Conservation (phyloP, 2,888 invertebrate genomes). For the Coenonympha glycerion region DNA sequence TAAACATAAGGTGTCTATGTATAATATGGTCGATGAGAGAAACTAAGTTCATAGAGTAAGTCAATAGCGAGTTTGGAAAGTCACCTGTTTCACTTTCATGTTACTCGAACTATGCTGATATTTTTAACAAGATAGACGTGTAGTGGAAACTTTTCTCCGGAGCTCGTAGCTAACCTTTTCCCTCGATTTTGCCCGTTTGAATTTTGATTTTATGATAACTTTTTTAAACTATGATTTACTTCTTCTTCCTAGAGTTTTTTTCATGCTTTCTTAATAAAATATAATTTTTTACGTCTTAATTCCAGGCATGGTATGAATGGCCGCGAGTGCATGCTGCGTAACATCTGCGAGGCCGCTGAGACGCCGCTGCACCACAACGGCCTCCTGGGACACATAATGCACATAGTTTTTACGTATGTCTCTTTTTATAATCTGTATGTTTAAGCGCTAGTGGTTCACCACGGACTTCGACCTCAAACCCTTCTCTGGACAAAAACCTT, state of each 20-base stretch:
- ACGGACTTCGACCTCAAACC: too few relatives aligned
- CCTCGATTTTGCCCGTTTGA: too few relatives aligned
- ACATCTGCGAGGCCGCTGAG: constrained; percentile 83
- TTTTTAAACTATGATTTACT: too few relatives aligned
- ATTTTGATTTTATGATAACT: too few relatives aligned
- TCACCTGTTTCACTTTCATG: constrained; percentile 1
- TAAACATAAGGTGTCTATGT: too few relatives aligned
- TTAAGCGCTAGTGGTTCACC: too few relatives aligned
- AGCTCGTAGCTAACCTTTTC: too few relatives aligned
- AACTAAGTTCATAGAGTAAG: constrained; percentile 75
- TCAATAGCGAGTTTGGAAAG: not conserved
- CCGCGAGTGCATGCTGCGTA: constrained; percentile 78
- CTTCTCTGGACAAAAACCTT: too few relatives aligned
- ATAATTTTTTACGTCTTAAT: too few relatives aligned
- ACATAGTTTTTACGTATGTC: constrained; percentile 82
- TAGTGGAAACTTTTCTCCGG: too few relatives aligned
- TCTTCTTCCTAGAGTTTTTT: not conserved
- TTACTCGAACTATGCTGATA: not conserved
- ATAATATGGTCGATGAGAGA: too few relatives aligned
- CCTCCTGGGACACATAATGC: constrained; percentile 80
- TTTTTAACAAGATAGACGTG: not conserved
- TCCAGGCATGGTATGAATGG: constrained; percentile 79
- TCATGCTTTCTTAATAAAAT: too few relatives aligned
- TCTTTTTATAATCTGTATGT: not conserved
- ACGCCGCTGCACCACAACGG: constrained; percentile 78